Base-by-base conservation (phyloP, 1,140 invertebrate genomes). In the Parapsyche elsis region DNA sequence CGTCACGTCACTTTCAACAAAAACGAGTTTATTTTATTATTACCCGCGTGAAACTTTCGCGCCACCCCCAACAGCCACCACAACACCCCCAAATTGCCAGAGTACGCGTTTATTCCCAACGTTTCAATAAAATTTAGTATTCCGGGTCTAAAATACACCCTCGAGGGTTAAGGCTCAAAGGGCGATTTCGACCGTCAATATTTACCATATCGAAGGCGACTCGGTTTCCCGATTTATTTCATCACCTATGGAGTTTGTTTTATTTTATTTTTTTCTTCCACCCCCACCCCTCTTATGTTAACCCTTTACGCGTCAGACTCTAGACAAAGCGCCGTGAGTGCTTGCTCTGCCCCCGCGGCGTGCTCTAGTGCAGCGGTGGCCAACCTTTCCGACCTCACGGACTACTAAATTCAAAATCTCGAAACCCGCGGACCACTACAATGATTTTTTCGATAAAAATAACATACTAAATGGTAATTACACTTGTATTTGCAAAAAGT, bases 81-180 rank as follows among this genome's bases (percentile, higher is more conserved):
- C 30, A 38, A 38, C 30, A 1, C 1, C 30, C 30, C 30, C 30
- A 38, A 38, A 38, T 38, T 38, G 30, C 30, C 30, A 7, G 30
- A 1, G 30, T 38, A 4, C 30, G 30, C 30, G 30, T 38, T 38
- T 38, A 38, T 38, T 38, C 30, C 30, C 30, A 38, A 53, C 49
- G 49, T 14, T 53, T 53, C 49, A 16, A 53, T 53, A 53, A 53
- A 53, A 53, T 53, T 53, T 53, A 53, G 16, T 53, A 53, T 53
- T 53, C 16, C 49, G 49, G 49, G 49, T 53, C 12, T 16, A 53
- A 53, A 53, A 53, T 16, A 53, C 12, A 12, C 49, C 49, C 16
- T 53, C 49, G 16, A 53, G 49, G 10, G 49, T 16, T 38, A 38
- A 38, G 49, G 10, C 16, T 53, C 49, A 53, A 53, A 53, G 49